Percentiles rank a stretch among this genome's conserved stretches.
Evolutionary conservation across 2,797 vertebrate genomes (phyloP).

Genomic region (Geotrypetes seraphini): DNA sequence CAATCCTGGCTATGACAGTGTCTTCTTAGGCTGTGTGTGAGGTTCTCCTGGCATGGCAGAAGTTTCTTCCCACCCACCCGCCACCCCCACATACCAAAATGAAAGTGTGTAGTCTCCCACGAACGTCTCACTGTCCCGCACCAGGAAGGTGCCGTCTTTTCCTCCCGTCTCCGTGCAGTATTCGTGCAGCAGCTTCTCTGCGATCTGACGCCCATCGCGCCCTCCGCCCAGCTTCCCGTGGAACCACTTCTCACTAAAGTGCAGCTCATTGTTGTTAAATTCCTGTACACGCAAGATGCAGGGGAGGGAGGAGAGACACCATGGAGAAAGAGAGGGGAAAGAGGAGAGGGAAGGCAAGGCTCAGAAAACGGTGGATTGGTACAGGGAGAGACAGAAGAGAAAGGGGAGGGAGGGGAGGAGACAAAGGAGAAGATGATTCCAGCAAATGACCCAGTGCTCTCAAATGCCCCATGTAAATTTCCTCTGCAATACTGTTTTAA

Average conservation of each 20-base stretch:
- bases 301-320: background rate
- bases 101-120: conserved; percentile 59
- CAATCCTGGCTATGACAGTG: no score
- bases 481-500: no score
- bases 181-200: conserved; percentile 51
- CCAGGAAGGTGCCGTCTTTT: conserved; percentile 57
- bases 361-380: background rate
- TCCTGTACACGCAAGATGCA: conserved; percentile 37
- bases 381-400: background rate
- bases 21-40: no score
- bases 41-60: no score
- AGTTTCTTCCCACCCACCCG: no score
- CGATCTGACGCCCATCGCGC: conserved; percentile 51
- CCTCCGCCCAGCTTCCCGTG: conserved; percentile 55
- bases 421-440: no score
- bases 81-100: conserved; percentile 40
- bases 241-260: conserved; percentile 59
- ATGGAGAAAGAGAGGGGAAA: no score
- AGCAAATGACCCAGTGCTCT: no score
- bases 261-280: conserved; percentile 55
- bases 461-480: no score
- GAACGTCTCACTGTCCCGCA: conserved; percentile 59
- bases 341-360: no score
- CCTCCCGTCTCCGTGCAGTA: conserved; percentile 51
- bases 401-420: background rate